Percentiles rank a stretch among this genome's conserved stretches.
phyloP scores from a whole-genome alignment of 2,113 vertebrate species.

The Nanger granti region DNA sequence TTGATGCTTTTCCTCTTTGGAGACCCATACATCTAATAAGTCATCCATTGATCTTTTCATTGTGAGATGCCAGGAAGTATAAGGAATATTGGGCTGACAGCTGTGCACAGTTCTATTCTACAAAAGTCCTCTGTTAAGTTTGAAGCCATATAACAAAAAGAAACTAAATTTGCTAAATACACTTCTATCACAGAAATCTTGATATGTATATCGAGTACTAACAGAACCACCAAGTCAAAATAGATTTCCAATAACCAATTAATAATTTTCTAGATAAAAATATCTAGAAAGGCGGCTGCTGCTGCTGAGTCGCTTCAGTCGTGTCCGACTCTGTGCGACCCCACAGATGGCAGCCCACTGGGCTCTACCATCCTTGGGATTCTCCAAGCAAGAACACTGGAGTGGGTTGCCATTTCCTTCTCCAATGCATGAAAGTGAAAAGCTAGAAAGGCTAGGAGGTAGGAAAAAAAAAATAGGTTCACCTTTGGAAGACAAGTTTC shows the following conservation, averaged over 20 bases:
- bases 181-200: background rate
- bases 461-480: background rate
- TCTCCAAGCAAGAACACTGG: too few species aligned
- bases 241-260: background rate
- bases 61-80: background rate
- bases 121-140: background rate
- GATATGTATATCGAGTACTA: background rate
- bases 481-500: background rate
- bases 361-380: too few species aligned
- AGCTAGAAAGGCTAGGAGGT: background rate
- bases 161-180: background rate
- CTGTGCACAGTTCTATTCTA: background rate
- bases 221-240: background rate
- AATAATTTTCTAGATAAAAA: constrained; percentile 5
- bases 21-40: background rate
- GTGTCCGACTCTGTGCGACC: too few species aligned
- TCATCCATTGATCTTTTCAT: background rate
- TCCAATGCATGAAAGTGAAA: too few species aligned
- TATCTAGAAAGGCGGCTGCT: background rate
- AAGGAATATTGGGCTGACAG: background rate
- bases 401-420: too few species aligned
- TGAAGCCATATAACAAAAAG: background rate
- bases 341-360: too few species aligned
- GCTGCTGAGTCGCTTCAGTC: too few species aligned
- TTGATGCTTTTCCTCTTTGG: background rate